Base-by-base conservation (phyloP, 2,888 invertebrate species). In the Dendrolimus houi region DNA sequence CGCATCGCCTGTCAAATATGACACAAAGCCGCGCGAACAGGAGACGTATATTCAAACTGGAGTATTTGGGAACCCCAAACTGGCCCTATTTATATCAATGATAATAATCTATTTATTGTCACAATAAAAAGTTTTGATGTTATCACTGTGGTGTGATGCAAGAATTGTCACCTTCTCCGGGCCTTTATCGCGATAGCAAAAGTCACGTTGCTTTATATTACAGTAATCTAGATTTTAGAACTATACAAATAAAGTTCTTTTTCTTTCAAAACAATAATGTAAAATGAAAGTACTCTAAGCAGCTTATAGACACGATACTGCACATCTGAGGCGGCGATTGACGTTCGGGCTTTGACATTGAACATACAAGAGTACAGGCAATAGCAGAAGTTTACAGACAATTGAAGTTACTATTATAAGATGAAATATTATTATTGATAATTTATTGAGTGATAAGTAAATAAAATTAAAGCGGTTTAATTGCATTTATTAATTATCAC, bases 61-160 rank as follows among this genome's bases (percentile, higher is more conserved):
- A 29, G 47, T 12, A 85, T 83, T 75, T 75, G 75, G 77, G 80
- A 83, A 80, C 41, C 77, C 80, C 82, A 77, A 83, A 85, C 87
- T 83, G 84, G 81, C 79, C 84, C 88, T 88, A 88, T 90, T 89
- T 89, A 88, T 89, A 87, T 81, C 81, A 84, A 83, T 86, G 77
- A 74, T 87, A 88, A 88, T 88, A 88, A 88, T 88, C 87, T 88
- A 88, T 88, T 88, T 90, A 88, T 89, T 89, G 88, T 87, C 79
- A 86, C 79, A 84, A 85, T 86, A 86, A 89, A 87, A 89, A 86
- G 77, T 84, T 82, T 84, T 81, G 88, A 88, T 89, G 81, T 87
- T 88, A 89, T 90, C 89, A 78, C 81, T 71, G 75, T 68, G 70
- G 71, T 68, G 71, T 84, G 86, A 83, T 83, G 87, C 88, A 86